Conservation (phyloP, 2,113 vertebrate species). For the Silurus glanis region DNA sequence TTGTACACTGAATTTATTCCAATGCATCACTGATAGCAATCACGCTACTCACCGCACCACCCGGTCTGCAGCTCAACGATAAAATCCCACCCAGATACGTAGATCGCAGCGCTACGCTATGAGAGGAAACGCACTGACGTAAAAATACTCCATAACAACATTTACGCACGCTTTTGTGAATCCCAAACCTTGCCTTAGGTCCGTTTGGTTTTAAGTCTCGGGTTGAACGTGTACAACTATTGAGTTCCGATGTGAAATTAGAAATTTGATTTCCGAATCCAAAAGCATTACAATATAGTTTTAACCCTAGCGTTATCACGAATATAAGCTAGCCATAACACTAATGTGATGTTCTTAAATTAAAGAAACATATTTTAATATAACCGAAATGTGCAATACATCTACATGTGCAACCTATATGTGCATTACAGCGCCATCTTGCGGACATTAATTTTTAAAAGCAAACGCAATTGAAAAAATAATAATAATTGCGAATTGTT, state of each 20-base stretch:
- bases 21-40: constrained; percentile 4
- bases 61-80: neutral
- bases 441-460: neutral
- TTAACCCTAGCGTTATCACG: too few species aligned
- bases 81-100: constrained; percentile 1
- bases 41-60: constrained; percentile 23
- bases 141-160: neutral
- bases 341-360: too few species aligned
- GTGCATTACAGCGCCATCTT: neutral
- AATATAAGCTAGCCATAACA: too few species aligned
- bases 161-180: constrained; percentile 24
- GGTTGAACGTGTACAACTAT: neutral
- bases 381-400: too few species aligned
- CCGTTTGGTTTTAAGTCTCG: constrained; percentile 26
- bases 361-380: too few species aligned
- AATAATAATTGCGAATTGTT: neutral
- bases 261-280: too few species aligned
- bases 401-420: neutral
- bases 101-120: neutral
- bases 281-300: too few species aligned
- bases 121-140: neutral
- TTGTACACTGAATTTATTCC: neutral
- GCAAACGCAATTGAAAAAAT: neutral
- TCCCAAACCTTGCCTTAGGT: neutral
- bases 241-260: constrained; percentile 17